Percentiles rank a stretch among this genome's conserved stretches.
phyloP scores from a whole-genome alignment of 2,113 vertebrate species.

The Hippocampus zosterae region DNA sequence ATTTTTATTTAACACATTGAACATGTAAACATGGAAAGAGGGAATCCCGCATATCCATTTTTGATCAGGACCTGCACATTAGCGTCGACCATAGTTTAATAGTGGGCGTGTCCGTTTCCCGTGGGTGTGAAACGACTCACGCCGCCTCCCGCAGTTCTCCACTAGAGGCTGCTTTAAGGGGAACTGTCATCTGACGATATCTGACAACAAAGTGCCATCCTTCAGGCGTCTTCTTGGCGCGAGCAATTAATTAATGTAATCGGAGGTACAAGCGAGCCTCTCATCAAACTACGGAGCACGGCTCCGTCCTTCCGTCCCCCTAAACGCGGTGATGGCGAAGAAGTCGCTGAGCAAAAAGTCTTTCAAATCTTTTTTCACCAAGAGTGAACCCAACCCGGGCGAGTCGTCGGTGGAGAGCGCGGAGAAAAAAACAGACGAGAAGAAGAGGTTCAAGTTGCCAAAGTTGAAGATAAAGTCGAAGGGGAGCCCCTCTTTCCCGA shows the following conservation, averaged over 20 bases:
- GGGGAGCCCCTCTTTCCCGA: background rate
- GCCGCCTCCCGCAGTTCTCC: background rate
- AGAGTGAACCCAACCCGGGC: conserved; percentile 44
- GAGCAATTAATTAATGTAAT: background rate
- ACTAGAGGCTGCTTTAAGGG: background rate
- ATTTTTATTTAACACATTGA: no score
- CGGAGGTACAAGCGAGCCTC: background rate
- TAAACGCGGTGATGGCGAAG: conserved; percentile 48
- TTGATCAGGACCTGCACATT: no score
- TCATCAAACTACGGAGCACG: background rate
- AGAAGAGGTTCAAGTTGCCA: conserved; percentile 45
- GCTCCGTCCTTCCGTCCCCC: background rate
- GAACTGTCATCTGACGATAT: conserved; percentile 27
- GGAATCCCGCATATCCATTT: no score
- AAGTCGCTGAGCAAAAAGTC: conserved; percentile 36
- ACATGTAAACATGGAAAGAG: no score
- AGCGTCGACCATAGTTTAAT: no score
- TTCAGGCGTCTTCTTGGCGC: background rate
- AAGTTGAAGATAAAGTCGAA: conserved; percentile 51
- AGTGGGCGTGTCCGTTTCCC: background rate
- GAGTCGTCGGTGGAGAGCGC: conserved; percentile 26
- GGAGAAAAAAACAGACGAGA: conserved; percentile 15
- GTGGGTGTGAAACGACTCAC: conserved; percentile 42
- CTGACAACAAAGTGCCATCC: conserved; percentile 9
- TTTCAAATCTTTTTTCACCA: conserved; percentile 62